phyloP scores from a whole-genome alignment of 2,113 vertebrate genomes.

The Gavialis gangeticus region DNA sequence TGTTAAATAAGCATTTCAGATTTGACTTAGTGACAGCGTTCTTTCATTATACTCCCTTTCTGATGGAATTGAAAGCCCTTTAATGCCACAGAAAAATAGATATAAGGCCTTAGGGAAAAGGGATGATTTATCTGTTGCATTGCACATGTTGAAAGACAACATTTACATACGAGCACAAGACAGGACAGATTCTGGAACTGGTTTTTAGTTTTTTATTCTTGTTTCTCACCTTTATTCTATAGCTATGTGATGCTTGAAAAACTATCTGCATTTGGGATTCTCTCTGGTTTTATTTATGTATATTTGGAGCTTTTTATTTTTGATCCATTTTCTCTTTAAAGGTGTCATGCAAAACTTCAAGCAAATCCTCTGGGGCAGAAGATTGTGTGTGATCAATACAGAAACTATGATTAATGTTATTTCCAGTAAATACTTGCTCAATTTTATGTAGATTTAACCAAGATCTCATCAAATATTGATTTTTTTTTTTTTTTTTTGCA shows the following conservation, averaged over 20 bases:
- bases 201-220: not conserved
- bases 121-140: not conserved
- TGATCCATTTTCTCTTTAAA: not conserved
- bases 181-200: not conserved
- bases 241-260: not conserved
- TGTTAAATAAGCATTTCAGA: not conserved
- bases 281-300: not conserved
- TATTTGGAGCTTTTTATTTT: not conserved
- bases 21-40: not conserved
- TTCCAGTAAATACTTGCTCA: not conserved
- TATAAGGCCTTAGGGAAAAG: not conserved
- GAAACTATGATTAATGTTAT: not conserved
- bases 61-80: constrained; percentile 6
- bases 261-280: not conserved
- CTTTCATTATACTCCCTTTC: not conserved
- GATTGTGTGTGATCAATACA: not conserved
- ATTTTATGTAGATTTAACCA: not conserved
- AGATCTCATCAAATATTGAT: not conserved
- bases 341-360: not conserved
- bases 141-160: not conserved
- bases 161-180: not conserved
- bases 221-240: not conserved
- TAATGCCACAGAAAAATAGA: not conserved
- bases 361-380: not conserved
- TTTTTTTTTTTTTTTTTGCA: not conserved